Conservation (phyloP, 2,888 invertebrate species). For the Cataglyphis altisquamis region DNA sequence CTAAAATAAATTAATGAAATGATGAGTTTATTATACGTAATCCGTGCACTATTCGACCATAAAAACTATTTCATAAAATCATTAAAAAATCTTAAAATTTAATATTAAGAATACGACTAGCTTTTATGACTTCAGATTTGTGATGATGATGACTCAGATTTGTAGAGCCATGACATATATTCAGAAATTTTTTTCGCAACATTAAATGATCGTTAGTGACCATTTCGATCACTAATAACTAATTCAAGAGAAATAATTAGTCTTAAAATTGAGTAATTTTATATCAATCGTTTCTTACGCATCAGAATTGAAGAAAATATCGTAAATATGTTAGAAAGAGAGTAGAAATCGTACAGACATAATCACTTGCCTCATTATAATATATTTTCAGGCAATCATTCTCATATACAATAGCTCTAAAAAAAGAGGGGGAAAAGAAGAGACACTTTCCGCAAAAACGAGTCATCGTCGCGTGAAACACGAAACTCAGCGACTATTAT, state of each 20-base stretch:
- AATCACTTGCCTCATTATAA: constrained; percentile 45
- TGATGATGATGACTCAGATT: background rate
- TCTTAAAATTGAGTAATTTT: background rate
- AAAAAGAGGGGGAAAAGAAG: background rate
- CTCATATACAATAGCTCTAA: constrained; percentile 33
- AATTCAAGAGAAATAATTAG: background rate
- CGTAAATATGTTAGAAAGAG: constrained; percentile 3
- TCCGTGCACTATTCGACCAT: background rate
- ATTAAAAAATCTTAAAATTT: background rate
- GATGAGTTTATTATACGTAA: background rate
- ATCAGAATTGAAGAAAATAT: constrained; percentile 48
- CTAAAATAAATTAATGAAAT: constrained; percentile 4
- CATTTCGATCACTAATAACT: background rate
- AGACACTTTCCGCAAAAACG: constrained; percentile 40
- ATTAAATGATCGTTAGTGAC: background rate
- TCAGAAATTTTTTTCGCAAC: background rate
- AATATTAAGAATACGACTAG: background rate
- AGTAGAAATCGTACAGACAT: constrained; percentile 51
- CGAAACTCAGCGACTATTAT: constrained; percentile 62
- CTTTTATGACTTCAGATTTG: background rate
- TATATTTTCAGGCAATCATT: constrained; percentile 32
- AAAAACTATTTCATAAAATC: background rate
- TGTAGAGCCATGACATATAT: background rate
- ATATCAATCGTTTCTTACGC: constrained; percentile 16
- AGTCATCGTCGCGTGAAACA: constrained; percentile 72